A percentile compares a stretch with the other conserved stretches of the same genome.
These are phyloP conservation scores for Mesorhabditis sp. DNA, from an alignment of 2,888 invertebrate genomes.

Conservation along the genomic window DNA sequence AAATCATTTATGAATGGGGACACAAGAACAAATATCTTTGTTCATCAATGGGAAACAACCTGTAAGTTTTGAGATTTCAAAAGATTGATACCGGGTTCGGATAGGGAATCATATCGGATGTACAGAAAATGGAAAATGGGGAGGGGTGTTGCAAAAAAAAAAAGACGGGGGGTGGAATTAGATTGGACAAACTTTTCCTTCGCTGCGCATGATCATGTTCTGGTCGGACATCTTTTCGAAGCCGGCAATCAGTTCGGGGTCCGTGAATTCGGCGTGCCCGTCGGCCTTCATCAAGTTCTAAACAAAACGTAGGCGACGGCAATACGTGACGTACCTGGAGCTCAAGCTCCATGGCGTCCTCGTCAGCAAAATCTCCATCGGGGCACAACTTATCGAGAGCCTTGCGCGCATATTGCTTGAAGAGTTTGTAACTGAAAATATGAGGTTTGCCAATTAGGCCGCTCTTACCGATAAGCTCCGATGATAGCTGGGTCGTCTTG, in stretches of 20 bases:
- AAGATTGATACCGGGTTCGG: too few relatives aligned
- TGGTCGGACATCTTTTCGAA: conserved; percentile 47
- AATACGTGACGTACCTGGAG: background rate
- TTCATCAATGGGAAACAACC: too few relatives aligned
- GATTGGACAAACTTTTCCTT: conserved; percentile 43
- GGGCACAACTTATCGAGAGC: conserved; percentile 43
- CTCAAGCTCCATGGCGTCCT: conserved; percentile 20
- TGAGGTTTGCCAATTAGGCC: background rate
- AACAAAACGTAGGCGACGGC: background rate
- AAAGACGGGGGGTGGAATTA: conserved; percentile 15
- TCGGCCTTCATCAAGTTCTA: conserved; percentile 19
- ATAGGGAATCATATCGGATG: background rate
- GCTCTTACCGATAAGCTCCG: conserved; percentile 39
- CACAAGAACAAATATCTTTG: too few relatives aligned
- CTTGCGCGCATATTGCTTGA: conserved; percentile 44
- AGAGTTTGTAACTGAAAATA: conserved; percentile 36
- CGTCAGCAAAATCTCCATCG: conserved; percentile 37
- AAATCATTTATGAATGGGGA: too few relatives aligned
- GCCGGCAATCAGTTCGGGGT: conserved; percentile 45
- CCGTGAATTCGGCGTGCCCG: conserved; percentile 36
- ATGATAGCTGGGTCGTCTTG: conserved; percentile 36
- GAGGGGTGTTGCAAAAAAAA: background rate
- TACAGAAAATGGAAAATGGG: conserved; percentile 2
- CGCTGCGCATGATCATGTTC: conserved; percentile 48
- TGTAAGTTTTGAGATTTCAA: too few relatives aligned